Base-by-base conservation (phyloP, 2,113 vertebrate species). In the Leptosomus discolor region DNA sequence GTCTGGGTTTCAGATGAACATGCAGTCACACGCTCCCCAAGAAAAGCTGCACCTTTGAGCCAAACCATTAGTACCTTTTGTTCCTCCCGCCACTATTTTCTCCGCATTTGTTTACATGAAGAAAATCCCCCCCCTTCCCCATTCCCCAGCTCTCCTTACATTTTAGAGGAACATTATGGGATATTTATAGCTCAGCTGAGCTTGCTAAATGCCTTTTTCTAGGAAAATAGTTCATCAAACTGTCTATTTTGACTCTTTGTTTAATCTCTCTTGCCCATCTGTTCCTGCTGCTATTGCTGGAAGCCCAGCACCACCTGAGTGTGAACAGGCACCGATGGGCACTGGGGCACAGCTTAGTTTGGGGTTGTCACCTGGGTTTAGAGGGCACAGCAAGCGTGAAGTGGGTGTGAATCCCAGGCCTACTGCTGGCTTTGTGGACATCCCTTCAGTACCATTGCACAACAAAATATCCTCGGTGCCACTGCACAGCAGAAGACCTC, bases 121-220 rank as follows among this genome's bases (percentile, higher is more conserved):
- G 70, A 91, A 82, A 70, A 85, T 61, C 54, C 46, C 57, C 74
- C 53, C 68, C 20, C 58, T 19, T 80, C 60, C 57, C 54, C 65
- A 85, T 94, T 96, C 58, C 68, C 91, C 60, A 64, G 64, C 73
- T 76, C 81, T 79, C 43, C 53, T 96, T 75, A 89, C 69, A 84
- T 88, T 83, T 71, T 77, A 92, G 68, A 92, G 81, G 75, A 96
- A 92, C 77, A 91, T 88, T 73, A 90, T 53, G 26, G 54, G 75
- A 30, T 97, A 97, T 95, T 97, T 97, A 97, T 97, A 97, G 94
- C 78, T 95, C 82, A 95, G 88, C 85, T 91, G 93, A 94, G 93
- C 92, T 97, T 81, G 81, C 93, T 96, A 90, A 92, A 94, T 85
- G 81, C 84, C 76, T 88, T 71, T 64, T 96, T 97, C 90, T 77